A percentile compares a stretch with the other conserved stretches of the same genome.
Conservation (phyloP, 1,140 invertebrate genomes). For the Thereuonema tuberculata region DNA sequence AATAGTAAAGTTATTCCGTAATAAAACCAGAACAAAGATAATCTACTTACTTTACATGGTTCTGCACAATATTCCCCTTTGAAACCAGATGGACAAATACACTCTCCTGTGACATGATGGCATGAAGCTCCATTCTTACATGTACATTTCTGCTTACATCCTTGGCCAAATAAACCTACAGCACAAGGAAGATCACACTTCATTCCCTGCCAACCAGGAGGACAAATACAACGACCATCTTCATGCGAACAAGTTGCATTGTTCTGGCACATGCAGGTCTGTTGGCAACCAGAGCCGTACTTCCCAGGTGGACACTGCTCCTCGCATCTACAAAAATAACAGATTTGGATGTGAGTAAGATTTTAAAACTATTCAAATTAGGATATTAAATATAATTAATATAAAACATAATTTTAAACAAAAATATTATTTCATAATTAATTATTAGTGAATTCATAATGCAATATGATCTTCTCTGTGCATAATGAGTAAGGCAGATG, state of each 20-base stretch:
- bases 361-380: too few species aligned
- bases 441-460: too few species aligned
- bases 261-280: slow-evolving; percentile 67
- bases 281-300: slow-evolving; percentile 64
- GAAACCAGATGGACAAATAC: slow-evolving; percentile 75
- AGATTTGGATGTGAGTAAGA: too few species aligned
- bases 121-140: slow-evolving; percentile 73
- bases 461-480: too few species aligned
- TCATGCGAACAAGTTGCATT: slow-evolving; percentile 60
- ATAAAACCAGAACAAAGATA: too few species aligned
- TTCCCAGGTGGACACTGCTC: slow-evolving; percentile 51
- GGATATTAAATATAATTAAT: too few species aligned
- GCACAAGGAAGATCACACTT: slow-evolving; percentile 62
- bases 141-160: slow-evolving; percentile 58
- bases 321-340: too few species aligned
- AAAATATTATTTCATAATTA: too few species aligned
- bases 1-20: too few species aligned
- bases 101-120: slow-evolving; percentile 69
- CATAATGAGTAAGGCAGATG: too few species aligned
- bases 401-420: too few species aligned
- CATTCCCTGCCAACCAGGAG: slow-evolving; percentile 35
- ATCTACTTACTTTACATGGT: slow-evolving; percentile 42
- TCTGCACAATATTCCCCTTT: slow-evolving; percentile 61
- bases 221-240: slow-evolving; percentile 65
- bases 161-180: slow-evolving; percentile 58